Base-by-base conservation (phyloP, 1,140 invertebrate genomes). In the Sitophilus oryzae region DNA sequence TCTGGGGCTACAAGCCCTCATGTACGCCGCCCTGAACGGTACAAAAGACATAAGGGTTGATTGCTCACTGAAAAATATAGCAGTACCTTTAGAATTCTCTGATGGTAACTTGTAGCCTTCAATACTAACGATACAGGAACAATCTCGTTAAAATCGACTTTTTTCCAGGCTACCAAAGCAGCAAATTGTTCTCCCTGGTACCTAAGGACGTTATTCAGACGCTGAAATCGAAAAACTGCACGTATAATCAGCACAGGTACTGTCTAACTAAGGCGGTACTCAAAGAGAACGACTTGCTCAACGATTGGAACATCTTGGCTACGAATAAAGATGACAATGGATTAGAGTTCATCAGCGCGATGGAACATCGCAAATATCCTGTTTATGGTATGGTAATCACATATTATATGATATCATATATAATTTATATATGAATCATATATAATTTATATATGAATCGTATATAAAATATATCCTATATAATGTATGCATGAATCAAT, bases 1-100 rank as follows among this genome's bases (percentile, higher is more conserved):
- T 69, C 75, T 93, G 3, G 92, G 93, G 25, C 93, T 93, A 71
- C 88, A 96, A 68, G 68, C 92, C 14, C 67, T 96, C 21, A 78
- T 84, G 11, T 84, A 82, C 56, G 65, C 88, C 1, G 82, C 80
- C 4, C 79, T 84, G 0, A 71, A 75, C 11, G 55, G 55, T 14
- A 23, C 22, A 9, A 77, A 83, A 42, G 79, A 84, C 21, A 49
- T 66, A n/a, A 74, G 86, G 38, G 71, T 69, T 9, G 21, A 62
- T 15, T 91, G 88, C 65, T 71, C 69, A 11, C 81, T 83, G 5
- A 63, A 66, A 0, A 78, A 80, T 46, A 71, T 79, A 18, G 70
- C 82, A 16, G 57, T 86, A 14, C 81, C 84, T 0, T 70, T 94
- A 1, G 70, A 85, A 42, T 85, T 93, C 65, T 76, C 73, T 41